These are phyloP conservation scores for Callopanchax toddi DNA, from an alignment of 2,113 vertebrate species.

Conservation along the genomic window DNA sequence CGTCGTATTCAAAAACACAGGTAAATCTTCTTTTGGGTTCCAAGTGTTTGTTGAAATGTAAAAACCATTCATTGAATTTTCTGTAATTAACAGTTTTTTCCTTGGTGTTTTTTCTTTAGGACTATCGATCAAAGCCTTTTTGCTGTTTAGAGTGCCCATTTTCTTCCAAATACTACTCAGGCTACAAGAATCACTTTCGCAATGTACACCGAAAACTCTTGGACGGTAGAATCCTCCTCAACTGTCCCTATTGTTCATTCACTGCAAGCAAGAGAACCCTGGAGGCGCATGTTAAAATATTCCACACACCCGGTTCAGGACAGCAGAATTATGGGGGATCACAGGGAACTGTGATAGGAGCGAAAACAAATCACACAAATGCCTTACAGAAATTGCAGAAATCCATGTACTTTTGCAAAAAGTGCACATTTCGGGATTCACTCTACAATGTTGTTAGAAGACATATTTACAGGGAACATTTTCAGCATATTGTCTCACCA, in stretches of 20 bases:
- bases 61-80: not conserved
- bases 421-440: constrained; percentile 95
- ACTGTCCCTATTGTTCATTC: constrained; percentile 97
- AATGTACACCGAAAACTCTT: constrained; percentile 96
- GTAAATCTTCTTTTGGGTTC: constrained; percentile 68
- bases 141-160: constrained; percentile 97
- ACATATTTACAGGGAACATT: constrained; percentile 99
- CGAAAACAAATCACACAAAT: constrained; percentile 81
- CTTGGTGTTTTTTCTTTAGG: constrained; percentile 71
- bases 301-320: constrained; percentile 87
- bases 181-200: constrained; percentile 99
- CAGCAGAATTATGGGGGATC: constrained; percentile 78
- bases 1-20: constrained; percentile 94
- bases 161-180: constrained; percentile 98
- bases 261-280: constrained; percentile 94
- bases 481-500: constrained; percentile 94
- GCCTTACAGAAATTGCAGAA: constrained; percentile 87
- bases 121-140: constrained; percentile 97
- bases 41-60: not conserved
- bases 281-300: constrained; percentile 98
- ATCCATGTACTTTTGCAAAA: constrained; percentile 98
- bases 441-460: constrained; percentile 96
- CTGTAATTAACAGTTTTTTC: constrained; percentile 1
- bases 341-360: constrained; percentile 35
- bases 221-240: constrained; percentile 93